Percentiles rank a stretch among this genome's conserved stretches.
Evolutionary conservation across 2,888 invertebrate species (phyloP).

Genomic region (Chymomyza amoena): DNA sequence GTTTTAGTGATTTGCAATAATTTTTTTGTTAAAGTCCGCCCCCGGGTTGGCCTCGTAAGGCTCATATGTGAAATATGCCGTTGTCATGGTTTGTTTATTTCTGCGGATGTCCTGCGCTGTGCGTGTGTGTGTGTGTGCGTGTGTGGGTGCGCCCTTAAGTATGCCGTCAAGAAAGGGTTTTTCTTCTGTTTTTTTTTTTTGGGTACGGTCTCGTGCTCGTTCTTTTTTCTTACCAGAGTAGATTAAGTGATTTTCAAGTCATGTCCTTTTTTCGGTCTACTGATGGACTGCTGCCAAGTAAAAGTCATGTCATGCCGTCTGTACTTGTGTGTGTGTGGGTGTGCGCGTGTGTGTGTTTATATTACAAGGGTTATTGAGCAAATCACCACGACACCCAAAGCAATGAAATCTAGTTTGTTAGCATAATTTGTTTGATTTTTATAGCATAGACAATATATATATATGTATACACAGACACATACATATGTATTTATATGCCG

Average conservation of each 20-base stretch:
- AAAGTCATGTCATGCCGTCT: constrained; percentile 51
- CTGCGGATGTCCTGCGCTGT: constrained; percentile 46
- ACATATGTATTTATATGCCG: constrained; percentile 10
- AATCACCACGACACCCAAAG: constrained; percentile 64
- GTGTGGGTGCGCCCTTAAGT: background rate
- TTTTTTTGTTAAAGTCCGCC: constrained; percentile 33
- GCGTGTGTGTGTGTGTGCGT: constrained; percentile 5
- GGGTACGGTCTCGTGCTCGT: background rate
- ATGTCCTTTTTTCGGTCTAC: constrained; percentile 57
- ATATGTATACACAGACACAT: background rate
- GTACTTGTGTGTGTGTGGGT: constrained; percentile 44
- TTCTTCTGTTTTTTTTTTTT: background rate
- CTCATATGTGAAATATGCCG: constrained; percentile 63
- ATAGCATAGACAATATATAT: constrained; percentile 59
- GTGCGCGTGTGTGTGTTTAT: constrained; percentile 54
- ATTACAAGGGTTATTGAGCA: constrained; percentile 78
- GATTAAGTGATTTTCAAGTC: constrained; percentile 77
- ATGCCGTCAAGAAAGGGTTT: constrained; percentile 4
- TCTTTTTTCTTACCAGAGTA: constrained; percentile 43
- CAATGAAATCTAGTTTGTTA: constrained; percentile 71
- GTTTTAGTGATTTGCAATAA: constrained; percentile 75
- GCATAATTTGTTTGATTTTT: constrained; percentile 76
- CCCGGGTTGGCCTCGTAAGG: background rate
- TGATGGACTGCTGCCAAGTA: constrained; percentile 72
- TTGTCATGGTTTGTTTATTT: constrained; percentile 66